Conservation (phyloP, 2,113 vertebrate genomes). For the Brienomyrus brachyistius region DNA sequence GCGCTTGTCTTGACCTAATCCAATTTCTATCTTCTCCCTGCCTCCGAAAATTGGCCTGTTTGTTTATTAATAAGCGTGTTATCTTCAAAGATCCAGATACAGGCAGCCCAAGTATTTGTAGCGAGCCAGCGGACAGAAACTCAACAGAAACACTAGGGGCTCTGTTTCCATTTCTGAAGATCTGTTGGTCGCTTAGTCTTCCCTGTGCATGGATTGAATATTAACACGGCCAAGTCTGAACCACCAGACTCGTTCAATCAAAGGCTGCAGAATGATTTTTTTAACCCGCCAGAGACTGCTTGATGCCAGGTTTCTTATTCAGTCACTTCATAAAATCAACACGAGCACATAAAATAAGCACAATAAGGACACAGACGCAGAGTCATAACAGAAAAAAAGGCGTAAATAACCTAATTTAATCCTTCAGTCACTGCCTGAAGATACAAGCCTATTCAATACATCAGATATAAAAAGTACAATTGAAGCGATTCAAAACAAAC, state of each 20-base stretch:
- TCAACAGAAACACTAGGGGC: conserved; percentile 59
- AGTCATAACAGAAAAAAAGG: conserved; percentile 41
- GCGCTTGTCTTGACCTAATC: conserved; percentile 57
- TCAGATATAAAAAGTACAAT: conserved; percentile 19
- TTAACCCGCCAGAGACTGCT: conserved; percentile 47
- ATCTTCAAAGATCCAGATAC: conserved; percentile 73
- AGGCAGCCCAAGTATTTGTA: conserved; percentile 50
- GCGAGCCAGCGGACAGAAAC: conserved; percentile 50
- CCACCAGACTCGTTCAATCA: conserved; percentile 29
- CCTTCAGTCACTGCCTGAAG: conserved; percentile 12
- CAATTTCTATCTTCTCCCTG: conserved; percentile 47
- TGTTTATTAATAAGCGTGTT: conserved; percentile 69
- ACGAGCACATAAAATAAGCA: not conserved
- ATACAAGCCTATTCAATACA: conserved; percentile 25
- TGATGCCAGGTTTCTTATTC: conserved; percentile 26
- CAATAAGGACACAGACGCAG: conserved; percentile 35
- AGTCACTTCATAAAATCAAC: conserved; percentile 29
- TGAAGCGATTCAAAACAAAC: conserved; percentile 17
- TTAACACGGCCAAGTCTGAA: conserved; percentile 59
- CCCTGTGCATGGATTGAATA: conserved; percentile 44
- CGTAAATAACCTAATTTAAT: conserved; percentile 48
- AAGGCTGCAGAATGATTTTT: conserved; percentile 29
- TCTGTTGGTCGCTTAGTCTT: conserved; percentile 30
- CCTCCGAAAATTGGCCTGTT: conserved; percentile 65
- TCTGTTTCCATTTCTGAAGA: conserved; percentile 30